Conservation (phyloP, 2,113 vertebrate species). For the Amphiprion ocellaris region DNA sequence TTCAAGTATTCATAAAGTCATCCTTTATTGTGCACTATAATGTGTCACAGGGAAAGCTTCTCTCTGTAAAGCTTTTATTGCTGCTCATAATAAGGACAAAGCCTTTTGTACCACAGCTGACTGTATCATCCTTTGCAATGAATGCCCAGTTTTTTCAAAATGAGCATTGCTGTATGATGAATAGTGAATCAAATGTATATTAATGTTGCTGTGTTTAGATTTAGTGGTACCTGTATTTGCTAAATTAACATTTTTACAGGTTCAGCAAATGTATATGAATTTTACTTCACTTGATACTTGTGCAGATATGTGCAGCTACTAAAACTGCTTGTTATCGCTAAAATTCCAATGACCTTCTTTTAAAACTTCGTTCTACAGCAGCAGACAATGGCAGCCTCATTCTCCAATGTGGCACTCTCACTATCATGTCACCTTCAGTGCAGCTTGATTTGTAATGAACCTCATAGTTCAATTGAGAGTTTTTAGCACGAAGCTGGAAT, state of each 20-base stretch:
- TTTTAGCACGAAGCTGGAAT: constrained; percentile 2
- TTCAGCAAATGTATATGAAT: no score
- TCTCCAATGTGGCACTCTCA: neutral
- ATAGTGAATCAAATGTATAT: neutral
- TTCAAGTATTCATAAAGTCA: neutral
- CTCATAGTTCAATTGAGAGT: constrained; percentile 4
- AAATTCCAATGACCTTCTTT: no score
- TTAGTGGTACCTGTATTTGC: no score
- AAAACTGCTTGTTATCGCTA: no score
- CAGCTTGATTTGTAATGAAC: constrained; percentile 1
- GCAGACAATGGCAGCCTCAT: neutral
- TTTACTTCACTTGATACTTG: no score
- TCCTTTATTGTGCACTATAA: neutral
- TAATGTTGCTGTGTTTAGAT: no score
- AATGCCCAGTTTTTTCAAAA: neutral
- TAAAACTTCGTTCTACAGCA: neutral
- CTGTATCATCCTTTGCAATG: neutral
- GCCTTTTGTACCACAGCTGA: neutral
- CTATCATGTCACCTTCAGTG: neutral
- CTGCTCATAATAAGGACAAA: neutral
- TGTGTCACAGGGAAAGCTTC: neutral
- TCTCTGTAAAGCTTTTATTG: neutral
- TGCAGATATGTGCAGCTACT: no score
- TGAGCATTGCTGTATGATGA: neutral
- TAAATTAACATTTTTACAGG: no score